phyloP scores from a whole-genome alignment of 2,888 invertebrate genomes.

The Lomographa bimaculata region DNA sequence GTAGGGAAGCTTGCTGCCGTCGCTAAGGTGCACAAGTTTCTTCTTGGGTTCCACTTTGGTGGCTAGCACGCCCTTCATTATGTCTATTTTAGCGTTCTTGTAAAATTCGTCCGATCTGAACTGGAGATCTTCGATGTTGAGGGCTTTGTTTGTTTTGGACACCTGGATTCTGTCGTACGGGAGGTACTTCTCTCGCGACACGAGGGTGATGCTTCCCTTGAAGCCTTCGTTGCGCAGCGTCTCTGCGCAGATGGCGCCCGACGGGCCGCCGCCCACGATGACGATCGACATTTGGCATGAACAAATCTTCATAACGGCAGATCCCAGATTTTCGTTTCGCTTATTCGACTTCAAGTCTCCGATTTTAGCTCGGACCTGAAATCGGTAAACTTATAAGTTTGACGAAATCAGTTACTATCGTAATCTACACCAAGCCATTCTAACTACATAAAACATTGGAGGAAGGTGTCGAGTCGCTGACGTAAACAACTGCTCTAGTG shows the following conservation, averaged over 20 bases:
- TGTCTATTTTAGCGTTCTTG: conserved; percentile 88
- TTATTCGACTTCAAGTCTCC: conserved; percentile 84
- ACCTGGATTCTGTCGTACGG: conserved; percentile 98
- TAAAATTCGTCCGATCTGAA: conserved; percentile 90
- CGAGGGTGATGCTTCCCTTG: conserved; percentile 90
- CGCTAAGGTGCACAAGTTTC: conserved; percentile 86
- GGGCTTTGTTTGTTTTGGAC: conserved; percentile 89
- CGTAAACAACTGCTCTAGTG: no score
- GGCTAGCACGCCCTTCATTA: conserved; percentile 88
- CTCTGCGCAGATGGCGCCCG: conserved; percentile 94
- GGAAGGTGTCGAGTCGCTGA: no score
- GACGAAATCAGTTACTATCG: no score
- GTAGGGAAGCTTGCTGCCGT: conserved; percentile 87
- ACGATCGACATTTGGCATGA: conserved; percentile 82
- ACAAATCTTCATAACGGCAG: no score
- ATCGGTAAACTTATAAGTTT: no score
- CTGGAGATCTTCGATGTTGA: conserved; percentile 87
- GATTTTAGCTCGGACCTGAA: conserved; percentile 86
- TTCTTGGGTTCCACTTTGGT: conserved; percentile 85
- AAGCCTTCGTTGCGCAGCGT: conserved; percentile 96
- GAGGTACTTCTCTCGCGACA: conserved; percentile 90
- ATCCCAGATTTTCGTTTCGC: conserved; percentile 85
- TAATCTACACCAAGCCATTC: no score
- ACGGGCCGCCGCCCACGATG: conserved; percentile 93
- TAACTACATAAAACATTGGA: no score